Evolutionary conservation across 2,888 invertebrate genomes (phyloP).

Genomic region (Dendrolimus houi): DNA sequence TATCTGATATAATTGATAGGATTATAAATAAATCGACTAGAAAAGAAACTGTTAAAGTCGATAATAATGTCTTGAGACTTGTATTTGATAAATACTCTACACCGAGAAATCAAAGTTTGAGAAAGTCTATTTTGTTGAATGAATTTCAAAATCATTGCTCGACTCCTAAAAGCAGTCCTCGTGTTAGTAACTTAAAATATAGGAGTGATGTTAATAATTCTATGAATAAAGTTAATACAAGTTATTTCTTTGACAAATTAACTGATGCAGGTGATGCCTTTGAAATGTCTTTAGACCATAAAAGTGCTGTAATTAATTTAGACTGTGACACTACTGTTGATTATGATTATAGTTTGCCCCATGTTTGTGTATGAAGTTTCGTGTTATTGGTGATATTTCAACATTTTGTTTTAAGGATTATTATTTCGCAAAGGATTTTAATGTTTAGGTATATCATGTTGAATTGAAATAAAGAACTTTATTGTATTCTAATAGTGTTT

Average conservation of each 20-base stretch:
- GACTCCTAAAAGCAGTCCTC: constrained; percentile 52
- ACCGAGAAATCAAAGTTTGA: constrained; percentile 31
- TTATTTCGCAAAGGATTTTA: no score
- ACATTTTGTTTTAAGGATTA: no score
- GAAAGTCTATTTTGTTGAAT: constrained; percentile 26
- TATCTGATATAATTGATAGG: constrained; percentile 55
- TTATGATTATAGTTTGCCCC: constrained; percentile 53
- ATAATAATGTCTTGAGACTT: constrained; percentile 48
- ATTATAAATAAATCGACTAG: constrained; percentile 42
- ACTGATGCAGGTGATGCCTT: constrained; percentile 76
- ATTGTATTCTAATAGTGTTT: no score
- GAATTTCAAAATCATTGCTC: constrained; percentile 49
- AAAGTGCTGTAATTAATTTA: constrained; percentile 29
- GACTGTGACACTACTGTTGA: constrained; percentile 47
- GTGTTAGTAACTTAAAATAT: constrained; percentile 19
- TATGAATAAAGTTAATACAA: constrained; percentile 41
- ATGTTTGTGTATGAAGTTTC: constrained; percentile 30
- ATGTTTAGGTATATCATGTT: no score
- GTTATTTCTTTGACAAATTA: constrained; percentile 72
- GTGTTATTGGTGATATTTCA: neutral
- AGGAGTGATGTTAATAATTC: constrained; percentile 24
- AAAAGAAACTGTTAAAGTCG: constrained; percentile 42
- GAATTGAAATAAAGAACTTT: no score
- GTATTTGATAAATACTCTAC: constrained; percentile 44
- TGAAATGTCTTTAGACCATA: constrained; percentile 73